A percentile compares a stretch with the other conserved stretches of the same genome.
These are phyloP conservation scores for Euspilapteryx auroguttella DNA, from an alignment of 2,888 invertebrate genomes.

Conservation along the genomic window DNA sequence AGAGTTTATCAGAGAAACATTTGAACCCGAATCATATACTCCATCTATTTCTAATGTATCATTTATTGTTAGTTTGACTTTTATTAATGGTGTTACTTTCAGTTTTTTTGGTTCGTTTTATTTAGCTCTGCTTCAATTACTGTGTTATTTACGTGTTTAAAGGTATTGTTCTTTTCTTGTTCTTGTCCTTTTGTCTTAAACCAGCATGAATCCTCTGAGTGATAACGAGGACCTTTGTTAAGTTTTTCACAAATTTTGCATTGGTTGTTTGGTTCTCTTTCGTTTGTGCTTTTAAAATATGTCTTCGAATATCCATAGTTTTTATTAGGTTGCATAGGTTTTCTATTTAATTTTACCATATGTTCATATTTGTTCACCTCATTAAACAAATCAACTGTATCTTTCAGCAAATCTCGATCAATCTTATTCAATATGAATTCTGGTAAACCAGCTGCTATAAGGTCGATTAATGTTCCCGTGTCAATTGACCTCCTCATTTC, in stretches of 20 bases:
- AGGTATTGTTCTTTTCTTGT: background rate
- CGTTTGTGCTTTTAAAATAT: background rate
- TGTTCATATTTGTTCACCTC: background rate
- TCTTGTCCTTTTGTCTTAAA: constrained; percentile 2
- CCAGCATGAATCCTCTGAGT: constrained; percentile 2
- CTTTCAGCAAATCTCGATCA: constrained; percentile 1
- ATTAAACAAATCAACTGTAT: background rate
- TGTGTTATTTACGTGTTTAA: constrained; percentile 1
- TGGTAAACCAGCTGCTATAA: constrained; percentile 6
- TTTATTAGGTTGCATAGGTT: no score
- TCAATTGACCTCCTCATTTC: constrained; percentile 4
- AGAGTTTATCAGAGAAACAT: constrained; percentile 1
- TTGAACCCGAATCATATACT: constrained; percentile 3
- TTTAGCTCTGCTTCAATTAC: constrained; percentile 2
- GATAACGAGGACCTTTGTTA: constrained; percentile 2
- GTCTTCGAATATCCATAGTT: background rate
- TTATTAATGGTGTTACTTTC: constrained; percentile 5
- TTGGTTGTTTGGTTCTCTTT: constrained; percentile 3
- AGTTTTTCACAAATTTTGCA: constrained; percentile 3
- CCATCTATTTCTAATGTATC: constrained; percentile 6
- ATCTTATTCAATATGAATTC: constrained; percentile 4
- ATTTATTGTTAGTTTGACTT: constrained; percentile 6
- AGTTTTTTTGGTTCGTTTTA: constrained; percentile 2
- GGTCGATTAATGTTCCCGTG: constrained; percentile 3
- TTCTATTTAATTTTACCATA: no score